Conservation (phyloP, 1,140 invertebrate species). For the Philopotamus ludificatus region DNA sequence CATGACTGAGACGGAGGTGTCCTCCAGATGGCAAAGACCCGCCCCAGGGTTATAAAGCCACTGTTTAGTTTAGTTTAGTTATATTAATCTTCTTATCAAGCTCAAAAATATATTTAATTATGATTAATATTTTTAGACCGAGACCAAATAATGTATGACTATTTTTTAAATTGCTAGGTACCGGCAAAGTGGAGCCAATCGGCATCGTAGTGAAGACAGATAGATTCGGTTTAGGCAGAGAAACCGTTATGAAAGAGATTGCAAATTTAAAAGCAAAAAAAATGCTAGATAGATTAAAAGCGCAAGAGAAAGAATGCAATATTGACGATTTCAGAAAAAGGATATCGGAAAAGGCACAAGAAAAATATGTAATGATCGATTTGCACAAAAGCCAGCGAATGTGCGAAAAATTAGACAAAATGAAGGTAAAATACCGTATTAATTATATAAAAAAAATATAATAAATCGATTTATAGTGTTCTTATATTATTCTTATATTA, state of each 20-base stretch:
- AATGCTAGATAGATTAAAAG: conserved; percentile 52
- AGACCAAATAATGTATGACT: no score
- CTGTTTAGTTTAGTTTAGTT: no score
- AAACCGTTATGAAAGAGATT: conserved; percentile 57
- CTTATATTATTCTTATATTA: not conserved
- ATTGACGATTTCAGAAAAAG: conserved; percentile 62
- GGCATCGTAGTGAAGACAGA: conserved; percentile 67
- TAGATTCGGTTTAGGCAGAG: conserved; percentile 71
- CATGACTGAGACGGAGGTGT: no score
- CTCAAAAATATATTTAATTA: no score
- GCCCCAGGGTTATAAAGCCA: no score
- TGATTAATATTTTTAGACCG: no score
- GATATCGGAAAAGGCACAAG: conserved; percentile 57
- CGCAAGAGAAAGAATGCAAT: conserved; percentile 43
- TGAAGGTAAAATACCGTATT: conserved; percentile 47
- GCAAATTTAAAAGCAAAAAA: conserved; percentile 48
- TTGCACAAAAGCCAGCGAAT: conserved; percentile 70
- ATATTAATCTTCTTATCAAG: no score
- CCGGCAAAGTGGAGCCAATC: conserved; percentile 72
- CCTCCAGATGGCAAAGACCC: no score
- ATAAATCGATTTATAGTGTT: not conserved
- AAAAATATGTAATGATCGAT: conserved; percentile 60
- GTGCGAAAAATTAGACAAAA: conserved; percentile 72
- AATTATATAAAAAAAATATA: conserved; percentile 34
- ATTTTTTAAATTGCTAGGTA: conserved; percentile 34